Conservation (phyloP, 2,113 vertebrate species). For the Tauraco erythrolophus region DNA sequence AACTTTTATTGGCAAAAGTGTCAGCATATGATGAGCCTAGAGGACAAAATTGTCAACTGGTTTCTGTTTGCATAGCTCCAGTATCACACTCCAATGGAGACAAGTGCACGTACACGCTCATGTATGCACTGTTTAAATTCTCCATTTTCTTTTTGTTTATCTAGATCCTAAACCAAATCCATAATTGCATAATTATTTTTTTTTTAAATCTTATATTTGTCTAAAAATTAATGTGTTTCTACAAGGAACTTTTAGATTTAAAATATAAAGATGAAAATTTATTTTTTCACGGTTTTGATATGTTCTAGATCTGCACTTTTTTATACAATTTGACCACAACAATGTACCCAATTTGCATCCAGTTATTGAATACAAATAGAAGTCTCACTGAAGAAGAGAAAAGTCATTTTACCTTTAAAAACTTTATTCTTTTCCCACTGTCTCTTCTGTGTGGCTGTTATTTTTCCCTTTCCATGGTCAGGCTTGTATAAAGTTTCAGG, state of each 20-base stretch:
- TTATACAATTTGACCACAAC: not conserved
- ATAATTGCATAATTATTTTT: not conserved
- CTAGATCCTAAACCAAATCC: not conserved
- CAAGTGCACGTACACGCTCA: rapidly evolving
- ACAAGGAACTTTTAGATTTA: not conserved
- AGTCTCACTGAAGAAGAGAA: not conserved
- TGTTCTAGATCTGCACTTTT: not conserved
- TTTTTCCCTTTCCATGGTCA: not conserved
- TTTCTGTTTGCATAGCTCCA: not conserved
- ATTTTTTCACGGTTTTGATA: not conserved
- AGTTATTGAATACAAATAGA: not conserved
- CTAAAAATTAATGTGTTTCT: not conserved
- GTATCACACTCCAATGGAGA: not conserved
- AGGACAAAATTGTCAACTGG: not conserved
- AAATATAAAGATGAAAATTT: not conserved
- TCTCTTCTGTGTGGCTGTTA: not conserved
- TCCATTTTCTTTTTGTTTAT: not conserved
- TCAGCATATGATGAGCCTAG: not conserved
- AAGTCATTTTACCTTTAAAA: not conserved
- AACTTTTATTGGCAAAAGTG: not conserved
- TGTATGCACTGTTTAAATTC: not conserved
- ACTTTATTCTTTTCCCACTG: not conserved
- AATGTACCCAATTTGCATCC: not conserved
- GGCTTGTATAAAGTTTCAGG: too few species aligned
- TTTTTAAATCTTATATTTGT: not conserved